Percentiles rank a stretch among this genome's conserved stretches.
Conservation (phyloP, 2,888 invertebrate species). For the Cephus rjabovi region DNA sequence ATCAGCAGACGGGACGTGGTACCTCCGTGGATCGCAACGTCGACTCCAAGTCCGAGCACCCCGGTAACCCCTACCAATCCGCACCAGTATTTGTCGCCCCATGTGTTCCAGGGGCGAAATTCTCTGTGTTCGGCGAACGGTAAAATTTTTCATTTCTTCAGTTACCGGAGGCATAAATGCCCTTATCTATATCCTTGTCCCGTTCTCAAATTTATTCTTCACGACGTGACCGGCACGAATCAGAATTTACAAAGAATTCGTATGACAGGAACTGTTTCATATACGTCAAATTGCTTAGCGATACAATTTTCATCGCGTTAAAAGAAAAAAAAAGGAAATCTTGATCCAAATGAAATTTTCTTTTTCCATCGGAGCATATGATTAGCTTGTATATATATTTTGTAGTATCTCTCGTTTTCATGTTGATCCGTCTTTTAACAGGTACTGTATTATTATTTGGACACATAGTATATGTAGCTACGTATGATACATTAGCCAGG, state of each 20-base stretch:
- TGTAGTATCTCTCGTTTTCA: too few relatives aligned
- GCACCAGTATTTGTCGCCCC: conserved; percentile 65
- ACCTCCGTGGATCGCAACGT: conserved; percentile 47
- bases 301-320: too few relatives aligned
- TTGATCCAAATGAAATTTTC: too few relatives aligned
- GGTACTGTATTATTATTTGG: too few relatives aligned
- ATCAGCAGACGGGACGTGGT: conserved; percentile 36
- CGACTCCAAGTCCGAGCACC: conserved; percentile 46
- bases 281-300: too few relatives aligned
- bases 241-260: not conserved
- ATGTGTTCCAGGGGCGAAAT: conserved; percentile 67
- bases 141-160: conserved; percentile 40
- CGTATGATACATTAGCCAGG: too few relatives aligned
- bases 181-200: not conserved
- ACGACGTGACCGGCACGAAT: not conserved
- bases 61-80: conserved; percentile 54
- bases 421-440: too few relatives aligned
- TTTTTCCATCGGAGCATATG: too few relatives aligned
- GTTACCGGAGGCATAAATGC: not conserved
- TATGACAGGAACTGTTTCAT: too few relatives aligned
- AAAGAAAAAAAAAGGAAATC: too few relatives aligned
- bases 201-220: not conserved
- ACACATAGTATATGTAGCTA: too few relatives aligned
- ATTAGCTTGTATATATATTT: too few relatives aligned
- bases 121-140: conserved; percentile 68